These are phyloP conservation scores for Patiria pectinifera DNA, from an alignment of 53 echinoderm and acorn worm species.

Conservation along the genomic window DNA sequence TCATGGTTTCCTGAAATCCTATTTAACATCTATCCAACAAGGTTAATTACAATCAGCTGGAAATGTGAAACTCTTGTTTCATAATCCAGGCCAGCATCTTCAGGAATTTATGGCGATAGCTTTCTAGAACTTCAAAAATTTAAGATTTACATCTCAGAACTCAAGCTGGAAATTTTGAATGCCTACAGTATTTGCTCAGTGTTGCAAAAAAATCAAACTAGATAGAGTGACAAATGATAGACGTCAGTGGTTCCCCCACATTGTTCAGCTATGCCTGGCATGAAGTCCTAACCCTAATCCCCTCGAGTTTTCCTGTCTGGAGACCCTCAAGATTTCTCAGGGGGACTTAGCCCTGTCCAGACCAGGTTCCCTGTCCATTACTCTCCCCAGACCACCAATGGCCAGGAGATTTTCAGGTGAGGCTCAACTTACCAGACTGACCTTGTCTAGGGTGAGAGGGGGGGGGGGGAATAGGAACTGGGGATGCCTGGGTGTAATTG, in stretches of 20 bases:
- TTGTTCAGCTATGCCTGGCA: conserved; percentile 52
- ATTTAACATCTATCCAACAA: too few relatives aligned
- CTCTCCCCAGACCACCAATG: background rate
- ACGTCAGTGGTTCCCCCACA: conserved; percentile 15
- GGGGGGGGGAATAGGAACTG: background rate
- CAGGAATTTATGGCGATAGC: too few relatives aligned
- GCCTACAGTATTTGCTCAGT: too few relatives aligned
- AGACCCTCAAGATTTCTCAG: conserved; percentile 22
- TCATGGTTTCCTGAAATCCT: too few relatives aligned
- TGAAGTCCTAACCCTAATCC: background rate
- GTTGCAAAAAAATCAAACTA: background rate
- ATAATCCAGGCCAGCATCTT: too few relatives aligned
- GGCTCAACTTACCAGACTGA: background rate
- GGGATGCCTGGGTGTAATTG: conserved; percentile 35
- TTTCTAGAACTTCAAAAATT: too few relatives aligned
- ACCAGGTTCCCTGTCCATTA: conserved; percentile 20
- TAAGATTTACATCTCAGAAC: too few relatives aligned
- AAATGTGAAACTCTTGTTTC: too few relatives aligned
- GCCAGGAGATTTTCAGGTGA: background rate
- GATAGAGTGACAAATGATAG: conserved; percentile 46
- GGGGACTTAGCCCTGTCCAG: conserved; percentile 46
- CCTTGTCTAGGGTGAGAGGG: conserved; percentile 24
- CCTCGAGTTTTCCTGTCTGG: conserved; percentile 37
- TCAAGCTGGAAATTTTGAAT: background rate
- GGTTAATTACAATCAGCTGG: too few relatives aligned